phyloP scores from a whole-genome alignment of 2,797 vertebrate genomes.

The Salarias fasciatus region DNA sequence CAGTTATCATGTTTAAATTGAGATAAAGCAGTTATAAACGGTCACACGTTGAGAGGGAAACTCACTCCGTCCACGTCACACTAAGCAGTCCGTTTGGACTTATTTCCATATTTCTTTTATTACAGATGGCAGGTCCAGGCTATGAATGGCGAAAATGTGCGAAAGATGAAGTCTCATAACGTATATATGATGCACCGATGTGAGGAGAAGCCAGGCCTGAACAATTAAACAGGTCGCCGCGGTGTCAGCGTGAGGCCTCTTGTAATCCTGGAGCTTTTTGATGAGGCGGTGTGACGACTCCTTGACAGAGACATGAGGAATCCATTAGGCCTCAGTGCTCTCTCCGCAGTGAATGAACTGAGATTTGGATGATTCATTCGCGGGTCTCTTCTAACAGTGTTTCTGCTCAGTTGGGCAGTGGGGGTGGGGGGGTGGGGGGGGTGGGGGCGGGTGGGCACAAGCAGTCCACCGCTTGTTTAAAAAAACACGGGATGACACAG shows the following conservation, averaged over 20 bases:
- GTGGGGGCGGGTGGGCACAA: neutral
- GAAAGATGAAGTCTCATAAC: too few species aligned
- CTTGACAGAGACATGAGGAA: constrained; percentile 36
- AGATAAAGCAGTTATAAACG: too few species aligned
- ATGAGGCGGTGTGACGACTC: constrained; percentile 15
- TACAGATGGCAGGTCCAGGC: too few species aligned
- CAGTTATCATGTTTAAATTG: too few species aligned
- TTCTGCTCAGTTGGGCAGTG: constrained; percentile 38
- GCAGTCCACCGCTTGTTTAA: constrained; percentile 41
- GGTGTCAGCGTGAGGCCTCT: constrained; percentile 5
- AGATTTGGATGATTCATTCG: constrained; percentile 64
- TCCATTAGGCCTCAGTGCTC: constrained; percentile 33
- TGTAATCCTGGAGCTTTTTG: constrained; percentile 22
- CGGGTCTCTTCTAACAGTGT: constrained; percentile 37
- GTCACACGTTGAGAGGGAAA: too few species aligned
- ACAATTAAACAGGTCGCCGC: constrained; percentile 20
- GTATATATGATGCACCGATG: neutral
- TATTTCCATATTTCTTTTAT: too few species aligned
- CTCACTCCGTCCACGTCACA: too few species aligned
- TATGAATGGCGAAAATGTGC: too few species aligned
- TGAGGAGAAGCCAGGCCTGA: neutral
- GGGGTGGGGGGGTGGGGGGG: neutral
- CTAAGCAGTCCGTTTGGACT: too few species aligned
- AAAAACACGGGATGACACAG: constrained; percentile 54
- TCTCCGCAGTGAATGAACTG: constrained; percentile 34